Base-by-base conservation (phyloP, 2,113 vertebrate genomes). In the Oophaga pumilio region DNA sequence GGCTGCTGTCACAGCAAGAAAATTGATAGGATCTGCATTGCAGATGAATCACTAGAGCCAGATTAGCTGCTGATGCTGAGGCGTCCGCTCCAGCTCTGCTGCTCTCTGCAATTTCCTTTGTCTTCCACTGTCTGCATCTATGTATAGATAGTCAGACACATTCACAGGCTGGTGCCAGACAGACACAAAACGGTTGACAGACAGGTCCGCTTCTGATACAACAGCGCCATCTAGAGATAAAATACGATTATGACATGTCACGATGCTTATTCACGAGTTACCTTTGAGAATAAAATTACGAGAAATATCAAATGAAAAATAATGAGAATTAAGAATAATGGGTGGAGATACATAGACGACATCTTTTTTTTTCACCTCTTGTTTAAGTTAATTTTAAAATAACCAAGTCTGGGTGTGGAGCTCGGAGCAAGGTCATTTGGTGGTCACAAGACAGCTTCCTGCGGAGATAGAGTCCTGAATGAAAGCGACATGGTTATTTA, bases 11-110 rank as follows among this genome's bases (percentile, higher is more conserved):
- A 91, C 91, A 91, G 92, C 87, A 82, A 87, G 86, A 78, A 92
- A 91, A 94, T 90, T 91, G 90, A 93, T 93, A 91, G 90, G 90
- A 91, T 93, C 91, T 92, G 92, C 91, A 91, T 90, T 92, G 91
- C 92, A 93, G 89, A 93, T 92, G 87, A 92, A 90, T 92, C 90
- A 87, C 85, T 66, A 88, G 90, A 88, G 89, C 89, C 89, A 90
- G 88, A 91, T 92, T 92, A 91, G 89, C 90, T 86, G 90, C 84
- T 88, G 90, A 89, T 84, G 89, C 88, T 83, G 89, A 89, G 87
- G 89, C 86, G 76, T 89, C 89, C 86, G 87, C 82, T 89, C 89
- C 73, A 89, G 89, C 86, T 73, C 77, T 59, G 76, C 88, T 88
- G 90, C 87, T 91, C 82, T 89, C 82, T 69, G 90, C 90, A 88